Base-by-base conservation (phyloP, 2,113 vertebrate species). In the Phalacrocorax brasilianus region DNA sequence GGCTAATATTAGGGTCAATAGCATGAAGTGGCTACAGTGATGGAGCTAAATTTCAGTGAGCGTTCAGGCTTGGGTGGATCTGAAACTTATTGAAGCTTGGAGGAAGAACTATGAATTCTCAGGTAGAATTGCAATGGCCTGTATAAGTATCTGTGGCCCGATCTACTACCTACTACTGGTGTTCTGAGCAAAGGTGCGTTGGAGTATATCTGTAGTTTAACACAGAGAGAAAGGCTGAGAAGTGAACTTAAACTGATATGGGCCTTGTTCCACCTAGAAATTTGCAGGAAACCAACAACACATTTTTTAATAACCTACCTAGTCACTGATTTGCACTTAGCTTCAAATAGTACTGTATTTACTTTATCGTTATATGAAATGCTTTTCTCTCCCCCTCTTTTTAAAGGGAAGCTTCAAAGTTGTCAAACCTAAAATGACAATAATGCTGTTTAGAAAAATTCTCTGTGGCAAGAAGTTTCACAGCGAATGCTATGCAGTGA, bases 401-500 rank as follows among this genome's bases (percentile, higher is more conserved):
- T 79, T 68, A 67, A 70, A 93, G 32, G 71, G 38, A 85, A 82
- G 26, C 42, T 85, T 91, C 45, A 50, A 89, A 88, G 66, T 58
- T 66, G 30, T 79, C 62, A 91, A 47, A 65, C 8, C 6, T 67
- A 30, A 76, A 85, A 76, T 76, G 74, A 80, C 71, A 91, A 72
- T 73, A 94, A 70, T 56, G 9, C 23, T 85, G 21, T 85, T 93
- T 49, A 83, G 91, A 81, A 82, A 82, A 95, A 85, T 42, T 65
- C 24, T 95, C 40, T 30, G 30, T 80, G 38, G 72, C 38, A 44
- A 50, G 67, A 83, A 42, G 32, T 28, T 95, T 93, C 47, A 32
- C 44, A 55, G 26, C 24, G 74, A 80, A 53, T 33, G 6, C 67
- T 74, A 35, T 3, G 4, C 87, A 96, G 63, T 33, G 42, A 77